Percentiles rank a stretch among this genome's conserved stretches.
phyloP scores from a whole-genome alignment of 2,888 invertebrate genomes.

The Pyrochroa serraticornis region DNA sequence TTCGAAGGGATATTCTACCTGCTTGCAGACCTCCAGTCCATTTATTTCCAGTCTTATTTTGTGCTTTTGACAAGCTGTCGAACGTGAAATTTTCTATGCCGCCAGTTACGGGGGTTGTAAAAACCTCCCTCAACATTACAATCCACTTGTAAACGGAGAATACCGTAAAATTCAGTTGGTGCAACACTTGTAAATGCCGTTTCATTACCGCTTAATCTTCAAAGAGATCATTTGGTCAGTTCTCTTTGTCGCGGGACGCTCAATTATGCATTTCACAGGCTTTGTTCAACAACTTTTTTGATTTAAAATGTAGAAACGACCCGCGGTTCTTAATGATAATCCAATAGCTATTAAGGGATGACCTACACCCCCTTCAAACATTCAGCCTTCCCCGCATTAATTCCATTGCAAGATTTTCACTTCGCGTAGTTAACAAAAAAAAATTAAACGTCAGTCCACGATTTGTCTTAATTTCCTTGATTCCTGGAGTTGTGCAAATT shows the following conservation, averaged over 20 bases:
- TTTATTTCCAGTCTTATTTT: slow-evolving; percentile 37
- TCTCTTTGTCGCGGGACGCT: neutral
- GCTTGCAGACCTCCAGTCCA: slow-evolving; percentile 29
- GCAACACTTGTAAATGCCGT: slow-evolving; percentile 32
- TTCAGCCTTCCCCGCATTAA: no score
- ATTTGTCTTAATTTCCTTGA: no score
- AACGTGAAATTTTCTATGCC: slow-evolving; percentile 19
- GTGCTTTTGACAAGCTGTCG: slow-evolving; percentile 44
- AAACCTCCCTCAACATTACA: slow-evolving; percentile 4
- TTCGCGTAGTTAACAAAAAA: no score
- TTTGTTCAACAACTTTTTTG: slow-evolving; percentile 23
- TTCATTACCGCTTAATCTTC: slow-evolving; percentile 37
- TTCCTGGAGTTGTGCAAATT: no score
- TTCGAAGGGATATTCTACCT: slow-evolving; percentile 40
- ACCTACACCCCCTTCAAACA: no score
- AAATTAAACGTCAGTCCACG: no score
- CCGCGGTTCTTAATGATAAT: slow-evolving; percentile 16
- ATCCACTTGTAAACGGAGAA: slow-evolving; percentile 11
- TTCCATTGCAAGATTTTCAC: no score
- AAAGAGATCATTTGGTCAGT: slow-evolving; percentile 17
- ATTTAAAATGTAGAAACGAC: slow-evolving; percentile 17
- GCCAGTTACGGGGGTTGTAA: slow-evolving; percentile 15
- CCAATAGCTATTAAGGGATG: slow-evolving; percentile 17
- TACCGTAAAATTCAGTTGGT: slow-evolving; percentile 17
- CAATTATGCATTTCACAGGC: slow-evolving; percentile 19